A percentile compares a stretch with the other conserved stretches of the same genome.
Conservation (phyloP, 2,113 vertebrate species). For the Plecturocebus donacophilus region DNA sequence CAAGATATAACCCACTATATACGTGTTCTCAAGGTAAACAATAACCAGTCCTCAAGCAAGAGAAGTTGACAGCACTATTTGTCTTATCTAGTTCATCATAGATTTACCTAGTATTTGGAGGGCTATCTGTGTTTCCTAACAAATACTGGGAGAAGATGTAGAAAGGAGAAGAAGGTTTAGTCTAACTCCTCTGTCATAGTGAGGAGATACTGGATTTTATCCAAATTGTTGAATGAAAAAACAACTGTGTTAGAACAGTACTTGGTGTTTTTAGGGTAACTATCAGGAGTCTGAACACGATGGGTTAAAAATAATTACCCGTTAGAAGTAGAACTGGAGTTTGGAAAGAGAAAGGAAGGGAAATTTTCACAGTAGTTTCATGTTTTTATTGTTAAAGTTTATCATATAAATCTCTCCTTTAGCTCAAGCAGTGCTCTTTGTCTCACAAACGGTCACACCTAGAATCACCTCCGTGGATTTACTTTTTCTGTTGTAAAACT, state of each 20-base stretch:
- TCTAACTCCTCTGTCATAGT: background rate
- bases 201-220: background rate
- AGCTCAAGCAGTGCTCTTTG: background rate
- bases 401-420: constrained; percentile 18
- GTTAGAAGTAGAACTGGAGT: background rate
- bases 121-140: background rate
- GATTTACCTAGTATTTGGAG: background rate
- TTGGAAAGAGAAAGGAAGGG: background rate
- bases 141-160: background rate
- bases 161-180: background rate
- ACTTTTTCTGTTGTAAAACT: constrained; percentile 35
- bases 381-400: constrained; percentile 1
- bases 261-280: background rate
- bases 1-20: background rate
- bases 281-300: background rate
- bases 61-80: too few species aligned
- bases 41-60: background rate
- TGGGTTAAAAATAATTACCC: background rate
- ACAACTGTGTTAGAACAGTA: background rate
- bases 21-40: background rate
- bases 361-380: background rate
- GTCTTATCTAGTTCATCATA: background rate
- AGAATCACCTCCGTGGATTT: constrained; percentile 8
- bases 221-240: background rate
- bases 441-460: background rate